Base-by-base conservation (phyloP, 2,113 vertebrate species). In the Gulo gulo region DNA sequence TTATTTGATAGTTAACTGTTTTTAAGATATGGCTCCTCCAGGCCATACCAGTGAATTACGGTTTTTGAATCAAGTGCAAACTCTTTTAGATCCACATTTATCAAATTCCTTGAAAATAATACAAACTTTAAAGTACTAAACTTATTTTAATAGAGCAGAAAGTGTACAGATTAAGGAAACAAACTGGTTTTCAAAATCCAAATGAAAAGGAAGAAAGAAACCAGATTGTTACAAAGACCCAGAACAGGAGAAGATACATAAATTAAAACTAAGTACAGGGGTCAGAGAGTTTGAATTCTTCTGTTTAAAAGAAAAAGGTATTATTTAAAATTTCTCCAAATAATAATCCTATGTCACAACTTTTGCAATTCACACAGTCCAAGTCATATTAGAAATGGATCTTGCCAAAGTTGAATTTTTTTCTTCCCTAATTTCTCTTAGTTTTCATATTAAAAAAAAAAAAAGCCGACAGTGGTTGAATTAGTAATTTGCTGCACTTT, bases 341-440 rank as follows among this genome's bases (percentile, higher is more conserved):
- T 78, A 88, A 81, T 45, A 94, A n/a, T 88, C 79, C 50, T 4
- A 10, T 2, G n/a, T 82, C 31, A 95, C 65, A 94, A 92, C 82
- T 97, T 95, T 73, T 97, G 90, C 73, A 94, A 91, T 34, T 97
- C 85, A 89, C 55, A 34, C 31, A 67, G 63, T 90, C 93, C 26
- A 67, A 83, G 78, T 91, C n/a, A 69, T 57, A 84, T 83, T 39
- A 97, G 61, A 88, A 91, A 90, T 42, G 31, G 63, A 94, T 84
- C 14, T 65, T 71, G 39, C 63, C 71, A 96, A 73, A 87, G 59
- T 59, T 91, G 45, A 63, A 36, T 31, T 9, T 92, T 97, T 97
- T 98, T 88, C 61, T 96, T 93, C 91, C 63, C 10, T 6, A n/a
- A 96, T 67, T 34, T 92, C 74, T 95, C 67, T 83, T 93, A 71